phyloP scores from a whole-genome alignment of 2,113 vertebrate genomes.

The Triplophysa dalaica region DNA sequence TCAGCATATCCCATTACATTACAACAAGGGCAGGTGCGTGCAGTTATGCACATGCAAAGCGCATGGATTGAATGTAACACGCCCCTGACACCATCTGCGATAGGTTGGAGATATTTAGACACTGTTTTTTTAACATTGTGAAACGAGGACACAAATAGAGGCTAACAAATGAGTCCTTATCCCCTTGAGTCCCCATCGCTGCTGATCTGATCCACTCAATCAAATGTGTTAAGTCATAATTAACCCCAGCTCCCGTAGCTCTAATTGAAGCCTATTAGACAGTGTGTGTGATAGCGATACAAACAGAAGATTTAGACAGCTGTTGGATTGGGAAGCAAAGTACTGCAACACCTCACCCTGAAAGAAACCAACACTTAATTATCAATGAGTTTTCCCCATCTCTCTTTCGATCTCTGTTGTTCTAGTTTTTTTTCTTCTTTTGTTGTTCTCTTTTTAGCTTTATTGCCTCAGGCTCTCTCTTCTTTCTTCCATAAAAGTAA shows the following conservation, averaged over 20 bases:
- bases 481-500: constrained; percentile 48
- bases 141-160: constrained; percentile 54
- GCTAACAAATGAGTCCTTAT: constrained; percentile 65
- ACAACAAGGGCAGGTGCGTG: constrained; percentile 37
- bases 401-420: constrained; percentile 4
- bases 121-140: constrained; percentile 25
- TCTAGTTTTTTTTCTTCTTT: neutral
- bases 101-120: constrained; percentile 10
- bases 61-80: constrained; percentile 52
- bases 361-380: constrained; percentile 84
- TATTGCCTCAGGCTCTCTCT: constrained; percentile 70
- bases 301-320: constrained; percentile 65
- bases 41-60: constrained; percentile 56
- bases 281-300: constrained; percentile 73
- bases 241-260: constrained; percentile 77
- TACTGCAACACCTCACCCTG: constrained; percentile 76
- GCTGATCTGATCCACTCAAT: constrained; percentile 75
- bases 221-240: constrained; percentile 81
- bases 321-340: constrained; percentile 81
- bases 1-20: neutral
- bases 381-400: constrained; percentile 80
- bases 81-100: constrained; percentile 51
- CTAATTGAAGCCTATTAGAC: constrained; percentile 81
- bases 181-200: constrained; percentile 61
- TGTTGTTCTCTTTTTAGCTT: constrained; percentile 30